A percentile compares a stretch with the other conserved stretches of the same genome.
phyloP scores from a whole-genome alignment of 64 coral and sea anemone species.

The Anthopleura sola region DNA sequence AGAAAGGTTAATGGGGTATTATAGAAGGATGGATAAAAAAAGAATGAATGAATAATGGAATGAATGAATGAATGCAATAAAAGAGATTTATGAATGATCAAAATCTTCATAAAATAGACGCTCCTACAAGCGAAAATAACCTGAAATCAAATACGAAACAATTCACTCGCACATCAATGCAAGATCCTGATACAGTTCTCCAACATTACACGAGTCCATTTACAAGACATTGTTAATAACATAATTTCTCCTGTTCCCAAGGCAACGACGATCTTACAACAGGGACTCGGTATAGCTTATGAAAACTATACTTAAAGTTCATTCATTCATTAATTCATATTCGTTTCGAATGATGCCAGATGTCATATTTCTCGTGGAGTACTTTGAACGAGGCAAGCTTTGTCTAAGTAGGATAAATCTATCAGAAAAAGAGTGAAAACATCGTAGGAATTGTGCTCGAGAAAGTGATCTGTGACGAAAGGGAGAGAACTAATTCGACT shows the following conservation, averaged over 20 bases:
- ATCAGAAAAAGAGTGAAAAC: not conserved
- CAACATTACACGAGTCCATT: not conserved
- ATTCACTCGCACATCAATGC: too few relatives aligned
- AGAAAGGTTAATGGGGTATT: not conserved
- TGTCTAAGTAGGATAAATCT: not conserved
- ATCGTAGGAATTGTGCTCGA: not conserved
- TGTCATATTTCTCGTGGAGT: not conserved
- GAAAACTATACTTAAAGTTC: not conserved
- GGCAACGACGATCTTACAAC: not conserved
- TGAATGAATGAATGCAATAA: not conserved
- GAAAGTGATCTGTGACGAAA: not conserved
- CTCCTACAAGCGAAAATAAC: too few relatives aligned
- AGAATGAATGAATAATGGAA: not conserved
- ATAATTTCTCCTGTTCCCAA: not conserved
- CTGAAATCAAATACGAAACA: too few relatives aligned
- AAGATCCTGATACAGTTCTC: not conserved
- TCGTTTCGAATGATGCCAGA: not conserved
- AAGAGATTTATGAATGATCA: not conserved
- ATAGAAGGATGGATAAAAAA: not conserved
- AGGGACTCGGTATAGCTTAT: not conserved
- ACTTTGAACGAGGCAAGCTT: not conserved
- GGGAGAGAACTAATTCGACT: not conserved
- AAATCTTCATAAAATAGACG: too few relatives aligned
- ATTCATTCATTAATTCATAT: not conserved
- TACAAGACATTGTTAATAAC: not conserved